Percentiles rank a stretch among this genome's conserved stretches.
These are phyloP conservation scores for Urophycis tenuis DNA, from an alignment of 2,797 vertebrate species.

Conservation along the genomic window DNA sequence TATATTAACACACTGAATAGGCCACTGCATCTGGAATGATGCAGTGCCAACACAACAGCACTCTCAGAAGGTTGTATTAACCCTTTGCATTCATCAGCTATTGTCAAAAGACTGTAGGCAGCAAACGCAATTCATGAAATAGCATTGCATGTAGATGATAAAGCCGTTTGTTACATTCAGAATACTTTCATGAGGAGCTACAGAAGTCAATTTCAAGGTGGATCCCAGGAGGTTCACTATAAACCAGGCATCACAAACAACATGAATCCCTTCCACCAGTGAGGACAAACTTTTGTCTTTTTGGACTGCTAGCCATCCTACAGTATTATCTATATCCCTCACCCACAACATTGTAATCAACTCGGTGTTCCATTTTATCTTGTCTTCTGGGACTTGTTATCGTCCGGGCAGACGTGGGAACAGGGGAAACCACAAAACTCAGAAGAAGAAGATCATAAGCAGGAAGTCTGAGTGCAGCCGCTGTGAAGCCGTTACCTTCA, in stretches of 20 bases:
- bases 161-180: background rate
- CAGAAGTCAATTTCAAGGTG: background rate
- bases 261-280: background rate
- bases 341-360: background rate
- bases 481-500: slow-evolving; percentile 35
- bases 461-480: slow-evolving; percentile 45
- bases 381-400: slow-evolving; percentile 48
- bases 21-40: slow-evolving; percentile 14
- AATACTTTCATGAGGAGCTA: background rate
- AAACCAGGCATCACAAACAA: background rate
- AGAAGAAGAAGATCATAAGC: slow-evolving; percentile 48
- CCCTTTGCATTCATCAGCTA: background rate
- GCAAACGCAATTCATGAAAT: background rate
- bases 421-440: slow-evolving; percentile 58
- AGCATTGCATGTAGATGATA: background rate
- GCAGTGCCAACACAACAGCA: background rate
- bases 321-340: slow-evolving; percentile 23
- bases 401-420: slow-evolving; percentile 49
- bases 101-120: background rate
- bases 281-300: background rate
- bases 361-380: slow-evolving; percentile 17
- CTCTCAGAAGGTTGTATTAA: background rate
- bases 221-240: background rate
- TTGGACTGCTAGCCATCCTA: background rate
- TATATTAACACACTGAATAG: slow-evolving; percentile 40